These are phyloP conservation scores for Nothoprocta perdicaria DNA, from an alignment of 2,113 vertebrate genomes.

Conservation along the genomic window DNA sequence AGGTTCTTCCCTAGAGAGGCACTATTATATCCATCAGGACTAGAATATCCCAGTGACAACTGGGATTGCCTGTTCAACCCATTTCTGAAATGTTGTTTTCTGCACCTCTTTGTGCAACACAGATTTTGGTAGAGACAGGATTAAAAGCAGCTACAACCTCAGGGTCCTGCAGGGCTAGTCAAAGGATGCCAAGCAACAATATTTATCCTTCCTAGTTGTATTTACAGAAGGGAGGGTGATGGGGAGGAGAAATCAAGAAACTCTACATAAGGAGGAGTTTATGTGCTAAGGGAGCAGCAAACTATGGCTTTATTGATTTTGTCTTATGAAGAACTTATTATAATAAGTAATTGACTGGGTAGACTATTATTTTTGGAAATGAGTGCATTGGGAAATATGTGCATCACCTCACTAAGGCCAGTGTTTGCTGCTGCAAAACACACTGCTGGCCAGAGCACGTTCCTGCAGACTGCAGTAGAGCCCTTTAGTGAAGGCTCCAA, in stretches of 20 bases:
- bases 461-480: background rate
- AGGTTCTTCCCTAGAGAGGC: background rate
- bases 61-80: background rate
- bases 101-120: background rate
- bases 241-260: conserved; percentile 6
- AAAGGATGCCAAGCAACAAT: background rate
- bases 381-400: background rate
- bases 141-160: rapidly evolving
- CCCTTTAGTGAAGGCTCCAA: conserved; percentile 25
- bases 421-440: conserved; percentile 26
- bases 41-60: background rate
- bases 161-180: background rate
- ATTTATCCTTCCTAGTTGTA: background rate
- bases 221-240: background rate
- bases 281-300: background rate
- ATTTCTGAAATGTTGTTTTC: background rate
- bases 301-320: background rate
- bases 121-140: background rate
- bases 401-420: background rate
- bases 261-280: background rate
- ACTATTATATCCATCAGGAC: background rate
- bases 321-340: background rate
- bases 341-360: background rate
- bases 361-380: conserved; percentile 33
- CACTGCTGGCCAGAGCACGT: conserved; percentile 1